Conservation (phyloP, 2,113 vertebrate genomes). For the Crotalus viridis region DNA sequence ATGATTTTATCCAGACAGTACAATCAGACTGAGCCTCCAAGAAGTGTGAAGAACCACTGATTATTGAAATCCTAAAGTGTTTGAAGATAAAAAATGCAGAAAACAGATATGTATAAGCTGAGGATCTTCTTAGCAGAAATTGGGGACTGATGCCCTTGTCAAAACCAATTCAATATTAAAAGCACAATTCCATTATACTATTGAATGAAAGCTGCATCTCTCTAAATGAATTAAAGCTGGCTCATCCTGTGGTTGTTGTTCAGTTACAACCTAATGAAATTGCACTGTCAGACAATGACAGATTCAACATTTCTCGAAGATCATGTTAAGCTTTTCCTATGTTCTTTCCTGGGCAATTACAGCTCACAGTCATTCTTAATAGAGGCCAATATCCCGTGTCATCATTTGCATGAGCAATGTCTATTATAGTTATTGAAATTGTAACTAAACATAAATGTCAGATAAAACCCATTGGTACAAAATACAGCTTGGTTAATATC, state of each 20-base stretch:
- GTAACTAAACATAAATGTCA: background rate
- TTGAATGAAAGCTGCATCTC: background rate
- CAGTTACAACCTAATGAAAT: conserved; percentile 20
- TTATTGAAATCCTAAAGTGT: background rate
- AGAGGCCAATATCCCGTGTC: background rate
- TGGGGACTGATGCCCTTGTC: conserved; percentile 16
- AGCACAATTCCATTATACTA: background rate
- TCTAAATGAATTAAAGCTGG: background rate
- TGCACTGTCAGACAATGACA: background rate
- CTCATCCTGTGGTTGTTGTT: background rate
- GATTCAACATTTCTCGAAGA: background rate
- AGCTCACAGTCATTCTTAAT: background rate
- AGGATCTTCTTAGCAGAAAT: conserved; percentile 24
- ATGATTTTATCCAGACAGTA: background rate
- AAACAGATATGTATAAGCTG: background rate
- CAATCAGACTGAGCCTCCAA: background rate
- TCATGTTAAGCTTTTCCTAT: background rate
- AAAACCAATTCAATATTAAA: background rate
- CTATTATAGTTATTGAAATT: fast-evolving
- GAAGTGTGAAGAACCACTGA: background rate
- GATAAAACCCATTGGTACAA: background rate
- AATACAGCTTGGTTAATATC: conserved; percentile 6
- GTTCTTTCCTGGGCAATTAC: background rate
- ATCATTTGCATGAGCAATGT: background rate
- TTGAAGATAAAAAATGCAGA: background rate